A percentile compares a stretch with the other conserved stretches of the same genome.
Conservation (phyloP, 2,113 vertebrate genomes). For the Alces alces region DNA sequence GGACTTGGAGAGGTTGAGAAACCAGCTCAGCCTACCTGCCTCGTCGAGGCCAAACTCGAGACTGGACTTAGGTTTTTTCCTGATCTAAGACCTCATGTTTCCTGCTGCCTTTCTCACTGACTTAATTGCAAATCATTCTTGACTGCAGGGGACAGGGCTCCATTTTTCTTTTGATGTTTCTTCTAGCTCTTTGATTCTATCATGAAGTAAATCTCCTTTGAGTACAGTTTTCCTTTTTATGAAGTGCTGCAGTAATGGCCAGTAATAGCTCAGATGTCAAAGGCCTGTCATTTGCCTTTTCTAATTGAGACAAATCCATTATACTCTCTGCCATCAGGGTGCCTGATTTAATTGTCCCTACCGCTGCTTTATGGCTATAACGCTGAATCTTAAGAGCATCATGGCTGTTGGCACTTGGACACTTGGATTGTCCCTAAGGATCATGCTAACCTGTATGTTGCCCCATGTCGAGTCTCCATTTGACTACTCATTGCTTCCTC, state of each 20-base stretch:
- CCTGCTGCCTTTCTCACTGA: not conserved
- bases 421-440: fast-evolving
- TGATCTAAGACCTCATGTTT: not conserved
- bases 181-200: not conserved
- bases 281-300: not conserved
- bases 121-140: not conserved
- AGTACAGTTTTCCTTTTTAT: slow-evolving; percentile 1
- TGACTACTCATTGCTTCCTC: not conserved
- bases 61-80: not conserved
- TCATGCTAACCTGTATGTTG: fast-evolving
- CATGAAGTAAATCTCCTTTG: slow-evolving; percentile 16
- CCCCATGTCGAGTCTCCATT: not conserved
- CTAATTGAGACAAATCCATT: slow-evolving; percentile 27
- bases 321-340: not conserved
- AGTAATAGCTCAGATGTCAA: slow-evolving; percentile 26
- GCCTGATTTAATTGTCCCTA: not conserved
- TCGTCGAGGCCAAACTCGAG: not conserved
- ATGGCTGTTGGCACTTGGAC: not conserved
- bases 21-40: not conserved
- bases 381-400: not conserved
- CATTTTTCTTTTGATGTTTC: not conserved
- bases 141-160: not conserved
- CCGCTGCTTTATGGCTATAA: not conserved
- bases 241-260: slow-evolving; percentile 3
- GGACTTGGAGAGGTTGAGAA: not conserved